A percentile compares a stretch with the other conserved stretches of the same genome.
Evolutionary conservation across 2,888 invertebrate genomes (phyloP).

Genomic region (Atethmia centrago): DNA sequence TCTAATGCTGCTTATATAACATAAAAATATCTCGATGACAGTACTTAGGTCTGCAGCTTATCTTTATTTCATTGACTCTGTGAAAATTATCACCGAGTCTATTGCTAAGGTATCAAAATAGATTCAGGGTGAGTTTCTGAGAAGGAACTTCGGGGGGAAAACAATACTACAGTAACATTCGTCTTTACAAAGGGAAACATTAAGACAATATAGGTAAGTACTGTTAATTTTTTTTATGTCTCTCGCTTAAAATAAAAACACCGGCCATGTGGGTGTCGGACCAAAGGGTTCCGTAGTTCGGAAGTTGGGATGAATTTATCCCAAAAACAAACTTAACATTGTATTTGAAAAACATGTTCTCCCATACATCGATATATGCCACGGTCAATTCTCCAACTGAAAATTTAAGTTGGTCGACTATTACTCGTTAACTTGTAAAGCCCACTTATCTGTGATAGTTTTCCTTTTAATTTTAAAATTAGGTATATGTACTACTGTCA

Average conservation of each 20-base stretch:
- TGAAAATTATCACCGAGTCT: background rate
- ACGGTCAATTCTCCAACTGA: too few relatives aligned
- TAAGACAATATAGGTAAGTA: background rate
- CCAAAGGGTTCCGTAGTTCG: too few relatives aligned
- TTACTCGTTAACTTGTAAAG: too few relatives aligned
- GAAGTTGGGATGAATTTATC: too few relatives aligned
- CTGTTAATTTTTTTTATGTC: background rate
- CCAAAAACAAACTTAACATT: too few relatives aligned
- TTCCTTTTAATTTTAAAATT: too few relatives aligned
- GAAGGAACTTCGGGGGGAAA: background rate
- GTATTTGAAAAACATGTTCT: too few relatives aligned
- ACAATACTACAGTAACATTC: background rate
- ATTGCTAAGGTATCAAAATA: background rate
- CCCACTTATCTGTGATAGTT: too few relatives aligned
- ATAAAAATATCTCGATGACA: background rate
- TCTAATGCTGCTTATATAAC: background rate
- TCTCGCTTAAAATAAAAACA: background rate
- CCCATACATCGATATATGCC: too few relatives aligned
- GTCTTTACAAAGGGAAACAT: background rate
- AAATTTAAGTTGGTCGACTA: too few relatives aligned
- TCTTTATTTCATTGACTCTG: background rate
- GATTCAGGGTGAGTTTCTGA: background rate
- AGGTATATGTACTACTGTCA: too few relatives aligned
- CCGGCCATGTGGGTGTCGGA: too few relatives aligned
- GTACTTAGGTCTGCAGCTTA: background rate